A percentile compares a stretch with the other conserved stretches of the same genome.
These are phyloP conservation scores for Eubasilissa splendida DNA, from an alignment of 2,888 invertebrate genomes.

Conservation along the genomic window DNA sequence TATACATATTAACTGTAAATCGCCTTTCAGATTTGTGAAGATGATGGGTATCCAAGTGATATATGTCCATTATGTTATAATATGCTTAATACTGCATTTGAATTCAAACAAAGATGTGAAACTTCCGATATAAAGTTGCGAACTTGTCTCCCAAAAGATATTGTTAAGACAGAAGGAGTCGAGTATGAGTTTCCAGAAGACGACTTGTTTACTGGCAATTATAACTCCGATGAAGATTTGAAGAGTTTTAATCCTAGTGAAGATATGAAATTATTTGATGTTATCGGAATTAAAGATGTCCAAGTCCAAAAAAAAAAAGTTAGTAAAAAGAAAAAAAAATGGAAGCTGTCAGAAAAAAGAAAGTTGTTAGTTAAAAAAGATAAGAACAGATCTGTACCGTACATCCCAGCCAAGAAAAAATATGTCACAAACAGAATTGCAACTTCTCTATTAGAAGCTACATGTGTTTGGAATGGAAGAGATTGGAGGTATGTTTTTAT, in stretches of 20 bases:
- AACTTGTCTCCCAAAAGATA: conserved; percentile 41
- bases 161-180: conserved; percentile 43
- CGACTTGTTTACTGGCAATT: conserved; percentile 34
- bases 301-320: conserved; percentile 34
- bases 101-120: conserved; percentile 57
- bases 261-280: conserved; percentile 49
- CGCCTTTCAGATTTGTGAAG: conserved; percentile 53
- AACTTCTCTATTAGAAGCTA: conserved; percentile 67
- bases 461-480: conserved; percentile 67
- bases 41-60: conserved; percentile 53
- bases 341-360: conserved; percentile 55
- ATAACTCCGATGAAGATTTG: conserved; percentile 32
- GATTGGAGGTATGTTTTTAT: conserved; percentile 67
- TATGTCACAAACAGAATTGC: conserved; percentile 63
- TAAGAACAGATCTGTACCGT: conserved; percentile 58
- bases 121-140: conserved; percentile 52
- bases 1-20: too few relatives aligned
- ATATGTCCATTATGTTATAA: conserved; percentile 56
- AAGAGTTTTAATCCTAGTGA: conserved; percentile 39
- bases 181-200: conserved; percentile 42
- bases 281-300: conserved; percentile 23
- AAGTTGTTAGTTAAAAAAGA: conserved; percentile 54
- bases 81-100: conserved; percentile 56
- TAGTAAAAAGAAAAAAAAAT: conserved; percentile 51
- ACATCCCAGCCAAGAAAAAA: conserved; percentile 27